Conservation (phyloP, 2,888 invertebrate species). For the Timandra comae region DNA sequence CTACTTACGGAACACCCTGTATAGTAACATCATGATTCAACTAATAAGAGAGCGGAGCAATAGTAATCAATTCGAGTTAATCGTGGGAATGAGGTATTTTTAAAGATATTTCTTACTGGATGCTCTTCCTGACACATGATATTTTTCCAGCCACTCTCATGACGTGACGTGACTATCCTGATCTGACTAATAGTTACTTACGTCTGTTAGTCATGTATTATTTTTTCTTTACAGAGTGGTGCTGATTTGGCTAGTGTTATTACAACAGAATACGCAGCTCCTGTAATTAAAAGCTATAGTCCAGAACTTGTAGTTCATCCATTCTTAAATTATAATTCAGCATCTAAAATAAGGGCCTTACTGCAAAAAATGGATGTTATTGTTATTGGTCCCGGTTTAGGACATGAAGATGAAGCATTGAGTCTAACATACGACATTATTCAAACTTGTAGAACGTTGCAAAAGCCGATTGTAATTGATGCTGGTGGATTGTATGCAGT, state of each 20-base stretch:
- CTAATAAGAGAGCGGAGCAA: too few species aligned
- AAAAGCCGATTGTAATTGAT: conserved; percentile 90
- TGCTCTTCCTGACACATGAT: too few species aligned
- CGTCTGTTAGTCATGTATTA: background rate
- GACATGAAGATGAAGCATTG: conserved; percentile 81
- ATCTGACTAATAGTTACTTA: conserved; percentile 1
- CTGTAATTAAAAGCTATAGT: conserved; percentile 94
- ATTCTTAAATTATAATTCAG: conserved; percentile 80
- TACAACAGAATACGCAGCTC: conserved; percentile 88
- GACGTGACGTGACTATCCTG: too few species aligned
- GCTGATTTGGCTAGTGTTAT: conserved; percentile 95
- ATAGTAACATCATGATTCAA: too few species aligned
- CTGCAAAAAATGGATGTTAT: conserved; percentile 89
- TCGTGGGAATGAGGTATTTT: too few species aligned
- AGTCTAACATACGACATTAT: conserved; percentile 80
- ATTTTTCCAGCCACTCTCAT: too few species aligned
- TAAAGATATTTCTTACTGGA: too few species aligned
- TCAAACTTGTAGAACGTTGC: conserved; percentile 72
- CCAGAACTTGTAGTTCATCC: conserved; percentile 98
- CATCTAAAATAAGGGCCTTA: conserved; percentile 82
- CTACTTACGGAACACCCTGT: too few species aligned
- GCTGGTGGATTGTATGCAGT: conserved; percentile 91
- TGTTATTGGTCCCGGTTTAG: conserved; percentile 94
- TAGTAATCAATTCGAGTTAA: too few species aligned
- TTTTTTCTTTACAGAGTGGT: conserved; percentile 77